Evolutionary conservation across 2,113 vertebrate genomes (phyloP).

Genomic region (Tupaia chinensis): DNA sequence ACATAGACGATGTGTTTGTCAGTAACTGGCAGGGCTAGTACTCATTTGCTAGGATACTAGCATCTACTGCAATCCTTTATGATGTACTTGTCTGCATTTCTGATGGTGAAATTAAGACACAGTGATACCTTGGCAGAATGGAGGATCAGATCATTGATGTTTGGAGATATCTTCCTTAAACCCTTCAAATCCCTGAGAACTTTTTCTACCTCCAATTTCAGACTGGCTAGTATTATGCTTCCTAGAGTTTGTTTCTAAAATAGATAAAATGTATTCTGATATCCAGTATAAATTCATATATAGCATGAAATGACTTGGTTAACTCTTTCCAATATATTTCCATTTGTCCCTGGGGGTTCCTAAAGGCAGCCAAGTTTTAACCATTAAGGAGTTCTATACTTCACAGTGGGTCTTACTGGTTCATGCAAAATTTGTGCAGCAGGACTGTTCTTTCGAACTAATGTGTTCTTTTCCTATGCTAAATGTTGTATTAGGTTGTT

Average conservation of each 20-base stretch:
- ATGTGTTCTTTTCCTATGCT: neutral
- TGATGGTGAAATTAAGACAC: neutral
- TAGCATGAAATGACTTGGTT: neutral
- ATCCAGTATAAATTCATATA: too few species aligned
- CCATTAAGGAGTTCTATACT: neutral
- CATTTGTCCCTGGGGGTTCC: neutral
- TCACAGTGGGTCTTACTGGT: neutral
- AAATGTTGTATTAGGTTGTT: neutral
- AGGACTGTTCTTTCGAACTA: slow-evolving; percentile 20
- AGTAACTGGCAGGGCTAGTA: neutral
- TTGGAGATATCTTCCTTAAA: neutral
- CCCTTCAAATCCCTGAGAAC: neutral
- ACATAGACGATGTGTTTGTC: neutral
- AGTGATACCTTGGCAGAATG: neutral
- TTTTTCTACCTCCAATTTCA: neutral
- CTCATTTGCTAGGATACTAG: neutral
- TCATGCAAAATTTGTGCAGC: neutral
- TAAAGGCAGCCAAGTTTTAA: slow-evolving; percentile 5
- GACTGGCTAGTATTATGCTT: neutral
- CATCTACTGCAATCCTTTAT: neutral
- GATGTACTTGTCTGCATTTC: neutral
- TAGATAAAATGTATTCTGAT: neutral
- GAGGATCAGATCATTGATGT: neutral
- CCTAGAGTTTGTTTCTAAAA: slow-evolving; percentile 16
- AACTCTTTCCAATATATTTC: neutral